phyloP scores from a whole-genome alignment of 64 coral and sea anemone genomes.

The Pachyseris speciosa region DNA sequence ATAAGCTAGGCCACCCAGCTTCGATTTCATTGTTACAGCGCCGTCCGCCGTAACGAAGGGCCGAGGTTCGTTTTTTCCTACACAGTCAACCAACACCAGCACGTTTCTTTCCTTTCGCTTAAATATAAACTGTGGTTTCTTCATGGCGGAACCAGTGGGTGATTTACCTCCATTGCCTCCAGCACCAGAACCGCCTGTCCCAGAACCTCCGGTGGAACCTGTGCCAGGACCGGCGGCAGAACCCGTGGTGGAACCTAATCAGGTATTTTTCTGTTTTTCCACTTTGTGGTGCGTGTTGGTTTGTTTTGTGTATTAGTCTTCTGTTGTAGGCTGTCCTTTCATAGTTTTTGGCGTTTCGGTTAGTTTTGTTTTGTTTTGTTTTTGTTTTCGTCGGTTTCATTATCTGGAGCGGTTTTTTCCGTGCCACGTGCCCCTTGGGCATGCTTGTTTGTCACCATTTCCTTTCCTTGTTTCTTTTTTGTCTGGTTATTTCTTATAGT shows the following conservation, averaged over 20 bases:
- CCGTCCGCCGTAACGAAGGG: background rate
- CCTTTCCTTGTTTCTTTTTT: background rate
- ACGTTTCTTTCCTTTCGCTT: background rate
- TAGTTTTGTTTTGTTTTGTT: no score
- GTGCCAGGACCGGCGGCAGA: no score
- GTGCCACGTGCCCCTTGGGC: background rate
- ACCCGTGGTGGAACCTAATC: background rate
- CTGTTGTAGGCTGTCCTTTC: background rate
- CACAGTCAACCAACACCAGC: background rate
- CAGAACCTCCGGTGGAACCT: no score
- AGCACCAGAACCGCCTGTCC: no score
- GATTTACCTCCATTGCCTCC: no score
- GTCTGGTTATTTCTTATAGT: background rate
- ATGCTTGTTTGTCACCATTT: background rate
- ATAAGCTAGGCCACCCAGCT: background rate
- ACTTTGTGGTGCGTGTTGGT: background rate
- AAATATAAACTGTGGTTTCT: background rate
- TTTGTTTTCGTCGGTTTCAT: background rate
- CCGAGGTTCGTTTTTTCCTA: background rate
- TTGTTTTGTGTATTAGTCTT: background rate
- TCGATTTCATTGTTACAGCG: background rate
- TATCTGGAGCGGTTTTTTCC: background rate
- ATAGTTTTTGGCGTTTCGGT: background rate
- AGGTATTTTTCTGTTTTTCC: background rate
- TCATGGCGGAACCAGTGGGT: background rate